Conservation (phyloP, 2,888 invertebrate genomes). For the Diploptera punctata region DNA sequence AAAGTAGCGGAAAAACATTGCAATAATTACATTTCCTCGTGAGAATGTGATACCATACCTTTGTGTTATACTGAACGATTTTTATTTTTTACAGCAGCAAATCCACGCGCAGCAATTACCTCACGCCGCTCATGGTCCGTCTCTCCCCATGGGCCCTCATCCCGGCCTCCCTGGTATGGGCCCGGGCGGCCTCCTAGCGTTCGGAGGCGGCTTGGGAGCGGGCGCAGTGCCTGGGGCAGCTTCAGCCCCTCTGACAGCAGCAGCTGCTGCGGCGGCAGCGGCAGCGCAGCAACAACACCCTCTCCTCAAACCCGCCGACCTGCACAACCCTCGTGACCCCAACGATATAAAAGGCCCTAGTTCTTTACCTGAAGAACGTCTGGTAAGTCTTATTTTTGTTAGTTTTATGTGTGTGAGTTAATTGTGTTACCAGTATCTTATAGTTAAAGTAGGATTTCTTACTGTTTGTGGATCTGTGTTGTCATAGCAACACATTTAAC, state of each 20-base stretch:
- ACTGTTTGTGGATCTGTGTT: no score
- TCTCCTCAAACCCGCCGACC: slow-evolving; percentile 54
- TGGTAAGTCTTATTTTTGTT: slow-evolving; percentile 43
- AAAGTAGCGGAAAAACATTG: no score
- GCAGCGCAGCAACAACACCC: slow-evolving; percentile 58
- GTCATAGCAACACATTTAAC: no score
- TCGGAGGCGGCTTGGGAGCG: slow-evolving; percentile 43
- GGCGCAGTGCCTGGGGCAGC: slow-evolving; percentile 57
- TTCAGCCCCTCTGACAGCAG: slow-evolving; percentile 60
- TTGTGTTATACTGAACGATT: no score
- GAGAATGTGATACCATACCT: no score
- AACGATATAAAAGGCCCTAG: slow-evolving; percentile 45
- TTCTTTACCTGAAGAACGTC: slow-evolving; percentile 45
- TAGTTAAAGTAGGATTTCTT: no score
- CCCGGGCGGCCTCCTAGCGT: slow-evolving; percentile 50
- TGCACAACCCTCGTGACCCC: slow-evolving; percentile 45
- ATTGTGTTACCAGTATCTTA: no score
- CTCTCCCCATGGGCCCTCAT: slow-evolving; percentile 72
- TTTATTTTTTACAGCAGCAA: slow-evolving; percentile 72
- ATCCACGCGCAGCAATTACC: slow-evolving; percentile 91
- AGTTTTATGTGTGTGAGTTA: background rate
- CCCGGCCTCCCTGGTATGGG: slow-evolving; percentile 63
- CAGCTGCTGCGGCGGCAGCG: slow-evolving; percentile 59
- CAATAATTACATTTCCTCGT: no score
- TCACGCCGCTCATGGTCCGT: slow-evolving; percentile 69